These are phyloP conservation scores for Gallinago nigripennis DNA, from an alignment of 2,797 vertebrate species.

Conservation along the genomic window DNA sequence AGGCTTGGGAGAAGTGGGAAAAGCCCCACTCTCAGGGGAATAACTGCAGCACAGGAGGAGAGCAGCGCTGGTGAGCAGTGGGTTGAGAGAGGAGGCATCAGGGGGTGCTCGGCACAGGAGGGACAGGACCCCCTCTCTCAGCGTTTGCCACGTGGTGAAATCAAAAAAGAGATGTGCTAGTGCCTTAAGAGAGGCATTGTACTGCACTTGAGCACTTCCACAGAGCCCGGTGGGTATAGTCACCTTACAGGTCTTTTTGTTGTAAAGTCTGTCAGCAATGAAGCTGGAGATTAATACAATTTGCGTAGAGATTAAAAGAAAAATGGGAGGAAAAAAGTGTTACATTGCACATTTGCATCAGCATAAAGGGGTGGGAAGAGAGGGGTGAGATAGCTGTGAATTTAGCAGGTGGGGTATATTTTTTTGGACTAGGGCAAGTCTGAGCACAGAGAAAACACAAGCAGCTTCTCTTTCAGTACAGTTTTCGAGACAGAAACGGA, in stretches of 20 bases:
- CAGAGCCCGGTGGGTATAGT: neutral
- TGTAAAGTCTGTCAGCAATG: neutral
- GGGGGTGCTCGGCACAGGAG: neutral
- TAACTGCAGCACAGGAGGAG: neutral
- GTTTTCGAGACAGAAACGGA: neutral
- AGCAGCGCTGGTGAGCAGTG: rapidly evolving
- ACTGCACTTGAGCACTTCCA: neutral
- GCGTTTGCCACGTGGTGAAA: neutral
- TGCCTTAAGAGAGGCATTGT: neutral
- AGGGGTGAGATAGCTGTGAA: neutral
- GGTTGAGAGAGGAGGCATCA: neutral
- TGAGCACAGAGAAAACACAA: neutral
- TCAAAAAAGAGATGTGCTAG: neutral
- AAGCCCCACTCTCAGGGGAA: neutral
- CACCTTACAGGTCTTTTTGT: neutral
- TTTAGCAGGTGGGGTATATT: neutral
- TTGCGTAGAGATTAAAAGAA: neutral
- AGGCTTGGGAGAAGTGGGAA: neutral
- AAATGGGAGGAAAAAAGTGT: neutral
- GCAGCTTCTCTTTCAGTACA: neutral
- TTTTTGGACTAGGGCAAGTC: neutral
- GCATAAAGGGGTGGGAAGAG: neutral
- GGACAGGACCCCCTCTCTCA: neutral
- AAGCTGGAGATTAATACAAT: neutral
- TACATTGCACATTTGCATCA: neutral